Evolutionary conservation across 2,888 invertebrate genomes (phyloP).

Genomic region (Dastarcus helophoroides): DNA sequence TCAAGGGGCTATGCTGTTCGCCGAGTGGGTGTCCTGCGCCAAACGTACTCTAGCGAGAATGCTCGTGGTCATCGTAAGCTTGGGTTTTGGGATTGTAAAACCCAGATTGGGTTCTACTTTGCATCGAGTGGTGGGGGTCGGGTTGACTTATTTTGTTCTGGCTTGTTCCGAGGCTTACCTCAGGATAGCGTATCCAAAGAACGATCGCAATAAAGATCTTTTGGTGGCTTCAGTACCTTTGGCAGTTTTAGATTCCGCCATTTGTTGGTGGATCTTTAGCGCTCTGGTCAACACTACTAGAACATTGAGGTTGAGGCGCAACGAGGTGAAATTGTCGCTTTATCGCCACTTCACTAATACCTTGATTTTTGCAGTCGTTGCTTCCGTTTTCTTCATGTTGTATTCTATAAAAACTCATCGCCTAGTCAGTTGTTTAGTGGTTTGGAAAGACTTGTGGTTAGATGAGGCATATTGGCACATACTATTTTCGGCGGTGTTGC

Average conservation of each 20-base stretch:
- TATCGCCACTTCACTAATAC: conserved; percentile 94
- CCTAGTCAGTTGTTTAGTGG: conserved; percentile 62
- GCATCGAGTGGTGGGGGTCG: conserved; percentile 77
- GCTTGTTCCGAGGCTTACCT: conserved; percentile 81
- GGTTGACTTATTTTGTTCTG: conserved; percentile 70
- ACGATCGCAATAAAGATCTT: conserved; percentile 49
- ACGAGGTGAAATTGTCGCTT: conserved; percentile 77
- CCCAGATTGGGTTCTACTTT: conserved; percentile 82
- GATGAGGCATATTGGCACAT: conserved; percentile 95
- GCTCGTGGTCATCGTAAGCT: conserved; percentile 86
- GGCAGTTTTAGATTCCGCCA: conserved; percentile 72
- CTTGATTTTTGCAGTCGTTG: conserved; percentile 78
- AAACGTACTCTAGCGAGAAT: conserved; percentile 86
- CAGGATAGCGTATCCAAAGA: conserved; percentile 54
- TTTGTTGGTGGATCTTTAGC: conserved; percentile 92
- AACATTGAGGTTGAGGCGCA: conserved; percentile 75
- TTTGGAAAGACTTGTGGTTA: conserved; percentile 89
- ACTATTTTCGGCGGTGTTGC: conserved; percentile 73
- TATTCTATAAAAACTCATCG: conserved; percentile 80
- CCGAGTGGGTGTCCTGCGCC: conserved; percentile 83
- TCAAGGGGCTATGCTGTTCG: conserved; percentile 65
- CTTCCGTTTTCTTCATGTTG: conserved; percentile 86
- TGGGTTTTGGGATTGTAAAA: conserved; percentile 93
- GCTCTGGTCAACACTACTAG: conserved; percentile 82
- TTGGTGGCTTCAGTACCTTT: conserved; percentile 76